Percentiles rank a stretch among this genome's conserved stretches.
Conservation (phyloP, 2,888 invertebrate species). For the Biston betularia region DNA sequence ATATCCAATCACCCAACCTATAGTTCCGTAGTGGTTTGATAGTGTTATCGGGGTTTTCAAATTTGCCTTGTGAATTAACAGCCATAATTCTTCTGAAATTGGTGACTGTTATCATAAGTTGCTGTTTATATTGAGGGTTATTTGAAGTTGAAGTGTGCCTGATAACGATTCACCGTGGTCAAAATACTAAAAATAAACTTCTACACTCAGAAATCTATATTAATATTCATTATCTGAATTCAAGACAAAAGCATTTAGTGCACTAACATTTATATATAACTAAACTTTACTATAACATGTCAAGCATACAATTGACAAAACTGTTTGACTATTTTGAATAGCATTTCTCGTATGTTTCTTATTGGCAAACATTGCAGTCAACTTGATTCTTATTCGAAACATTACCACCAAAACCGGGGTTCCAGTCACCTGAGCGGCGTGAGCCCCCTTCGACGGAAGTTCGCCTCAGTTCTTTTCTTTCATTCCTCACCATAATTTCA, state of each 20-base stretch:
- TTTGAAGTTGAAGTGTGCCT: background rate
- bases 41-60: constrained; percentile 2
- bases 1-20: background rate
- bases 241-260: too few species aligned
- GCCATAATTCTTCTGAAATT: background rate
- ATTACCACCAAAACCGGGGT: constrained; percentile 28
- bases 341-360: background rate
- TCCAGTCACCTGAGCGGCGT: constrained; percentile 48
- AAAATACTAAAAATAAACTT: too few species aligned
- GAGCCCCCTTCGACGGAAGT: constrained; percentile 64
- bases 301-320: too few species aligned
- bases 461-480: constrained; percentile 51
- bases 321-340: too few species aligned
- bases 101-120: constrained; percentile 3
- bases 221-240: too few species aligned
- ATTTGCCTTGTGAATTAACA: constrained; percentile 5
- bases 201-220: too few species aligned
- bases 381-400: constrained; percentile 24
- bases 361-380: background rate
- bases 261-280: too few species aligned
- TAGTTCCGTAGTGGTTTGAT: background rate
- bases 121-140: background rate
- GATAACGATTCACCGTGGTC: background rate
- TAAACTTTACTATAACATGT: too few species aligned
- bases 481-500: constrained; percentile 40